Percentiles rank a stretch among this genome's conserved stretches.
phyloP scores from a whole-genome alignment of 1,140 invertebrate species.

The Drosophila biarmipes region DNA sequence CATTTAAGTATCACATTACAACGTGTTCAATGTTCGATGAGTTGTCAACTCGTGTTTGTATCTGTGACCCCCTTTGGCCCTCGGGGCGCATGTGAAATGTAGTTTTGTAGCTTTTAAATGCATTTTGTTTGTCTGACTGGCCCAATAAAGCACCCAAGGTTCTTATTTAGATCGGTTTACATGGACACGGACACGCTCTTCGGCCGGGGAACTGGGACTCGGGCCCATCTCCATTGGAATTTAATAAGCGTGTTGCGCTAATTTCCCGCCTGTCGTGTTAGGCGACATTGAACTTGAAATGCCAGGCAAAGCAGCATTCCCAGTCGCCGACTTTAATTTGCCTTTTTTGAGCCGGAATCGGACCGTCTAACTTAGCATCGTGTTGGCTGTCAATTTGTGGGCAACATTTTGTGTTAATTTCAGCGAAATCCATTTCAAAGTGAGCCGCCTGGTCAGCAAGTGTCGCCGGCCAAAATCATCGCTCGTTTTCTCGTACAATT shows the following conservation, averaged over 20 bases:
- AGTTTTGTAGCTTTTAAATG: slow-evolving; percentile 83
- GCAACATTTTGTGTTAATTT: slow-evolving; percentile 64
- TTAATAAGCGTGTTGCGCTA: slow-evolving; percentile 78
- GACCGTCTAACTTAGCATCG: slow-evolving; percentile 73
- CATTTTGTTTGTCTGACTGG: slow-evolving; percentile 81
- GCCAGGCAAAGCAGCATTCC: slow-evolving; percentile 26
- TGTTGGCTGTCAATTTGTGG: slow-evolving; percentile 74
- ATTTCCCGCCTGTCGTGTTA: slow-evolving; percentile 56
- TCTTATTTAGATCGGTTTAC: slow-evolving; percentile 83
- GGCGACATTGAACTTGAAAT: slow-evolving; percentile 73
- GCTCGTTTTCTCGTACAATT: slow-evolving; percentile 39
- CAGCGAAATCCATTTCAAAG: slow-evolving; percentile 67
- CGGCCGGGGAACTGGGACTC: background rate
- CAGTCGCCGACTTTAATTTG: slow-evolving; percentile 16
- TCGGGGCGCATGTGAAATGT: slow-evolving; percentile 61
- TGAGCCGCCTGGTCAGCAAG: slow-evolving; percentile 58
- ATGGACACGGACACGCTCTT: slow-evolving; percentile 66
- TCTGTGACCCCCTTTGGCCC: slow-evolving; percentile 19
- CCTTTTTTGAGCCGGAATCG: background rate
- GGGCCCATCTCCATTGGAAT: slow-evolving; percentile 47
- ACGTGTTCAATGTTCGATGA: slow-evolving; percentile 84
- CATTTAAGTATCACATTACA: slow-evolving; percentile 84
- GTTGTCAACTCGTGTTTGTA: slow-evolving; percentile 84
- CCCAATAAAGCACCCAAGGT: slow-evolving; percentile 71
- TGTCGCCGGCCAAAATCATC: slow-evolving; percentile 47